A percentile compares a stretch with the other conserved stretches of the same genome.
phyloP scores from a whole-genome alignment of 2,888 invertebrate genomes.

The Timema podura region DNA sequence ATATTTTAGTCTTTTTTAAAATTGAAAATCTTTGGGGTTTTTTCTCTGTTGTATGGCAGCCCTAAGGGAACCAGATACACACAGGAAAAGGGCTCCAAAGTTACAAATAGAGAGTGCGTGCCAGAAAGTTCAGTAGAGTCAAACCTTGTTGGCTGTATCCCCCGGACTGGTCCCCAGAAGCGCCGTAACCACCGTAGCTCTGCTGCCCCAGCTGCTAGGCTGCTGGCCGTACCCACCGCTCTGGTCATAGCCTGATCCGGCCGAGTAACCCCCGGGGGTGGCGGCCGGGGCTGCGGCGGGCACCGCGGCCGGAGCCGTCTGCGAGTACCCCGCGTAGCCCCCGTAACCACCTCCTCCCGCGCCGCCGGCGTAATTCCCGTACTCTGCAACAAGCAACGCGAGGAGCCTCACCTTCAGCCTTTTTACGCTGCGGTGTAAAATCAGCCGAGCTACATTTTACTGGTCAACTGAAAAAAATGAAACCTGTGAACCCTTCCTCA shows the following conservation, averaged over 20 bases:
- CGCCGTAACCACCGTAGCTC: conserved; percentile 27
- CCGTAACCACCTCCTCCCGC: conserved; percentile 31
- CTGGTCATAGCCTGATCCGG: conserved; percentile 30
- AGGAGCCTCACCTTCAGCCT: too few species aligned
- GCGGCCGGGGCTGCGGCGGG: conserved; percentile 28
- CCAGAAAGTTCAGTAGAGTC: too few species aligned
- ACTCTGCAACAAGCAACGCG: conserved; percentile 26
- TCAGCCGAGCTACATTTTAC: too few species aligned
- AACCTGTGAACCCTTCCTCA: too few species aligned
- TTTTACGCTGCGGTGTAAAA: too few species aligned
- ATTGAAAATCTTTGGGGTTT: too few species aligned
- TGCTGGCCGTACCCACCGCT: conserved; percentile 28
- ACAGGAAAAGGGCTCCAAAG: too few species aligned
- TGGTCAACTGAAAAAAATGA: too few species aligned
- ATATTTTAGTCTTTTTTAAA: too few species aligned
- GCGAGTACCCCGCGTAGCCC: conserved; percentile 32
- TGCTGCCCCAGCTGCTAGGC: conserved; percentile 30
- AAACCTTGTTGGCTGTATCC: conserved; percentile 25
- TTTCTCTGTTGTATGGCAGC: too few species aligned
- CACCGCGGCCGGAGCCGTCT: conserved; percentile 31
- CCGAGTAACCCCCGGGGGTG: conserved; percentile 29
- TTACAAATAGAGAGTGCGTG: too few species aligned
- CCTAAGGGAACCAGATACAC: too few species aligned
- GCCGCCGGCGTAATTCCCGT: conserved; percentile 29
- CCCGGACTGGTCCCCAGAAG: conserved; percentile 24